These are phyloP conservation scores for Hemitrygon akajei DNA, from an alignment of 2,797 vertebrate genomes.

Conservation along the genomic window DNA sequence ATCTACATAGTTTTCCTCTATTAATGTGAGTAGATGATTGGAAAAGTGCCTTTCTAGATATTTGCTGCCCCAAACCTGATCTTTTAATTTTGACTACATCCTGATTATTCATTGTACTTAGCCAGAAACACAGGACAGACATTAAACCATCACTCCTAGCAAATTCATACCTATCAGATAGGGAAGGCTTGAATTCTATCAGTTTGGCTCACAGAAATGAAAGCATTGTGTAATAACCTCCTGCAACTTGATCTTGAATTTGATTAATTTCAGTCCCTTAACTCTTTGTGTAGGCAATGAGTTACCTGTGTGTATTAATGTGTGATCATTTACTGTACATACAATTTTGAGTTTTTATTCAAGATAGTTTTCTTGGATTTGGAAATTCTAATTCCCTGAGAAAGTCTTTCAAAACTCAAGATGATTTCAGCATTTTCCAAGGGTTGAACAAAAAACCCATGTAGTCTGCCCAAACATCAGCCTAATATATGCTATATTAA, in stretches of 20 bases:
- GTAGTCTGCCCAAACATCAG: background rate
- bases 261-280: background rate
- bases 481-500: background rate
- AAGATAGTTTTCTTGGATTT: background rate
- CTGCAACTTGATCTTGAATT: background rate
- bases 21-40: background rate
- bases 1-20: background rate
- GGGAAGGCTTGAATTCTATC: background rate
- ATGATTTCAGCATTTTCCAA: background rate
- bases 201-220: background rate
- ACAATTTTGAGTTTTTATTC: background rate
- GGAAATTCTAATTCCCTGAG: background rate
- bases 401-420: background rate
- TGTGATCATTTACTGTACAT: background rate
- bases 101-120: background rate
- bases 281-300: background rate
- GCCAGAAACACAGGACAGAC: background rate
- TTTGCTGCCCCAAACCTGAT: background rate
- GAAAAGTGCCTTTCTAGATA: background rate
- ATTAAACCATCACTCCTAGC: background rate
- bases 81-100: background rate
- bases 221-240: background rate
- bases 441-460: background rate
- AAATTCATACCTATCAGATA: background rate
- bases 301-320: background rate